Evolutionary conservation across 2,797 vertebrate species (phyloP).

Genomic region (Australoheros facetus): DNA sequence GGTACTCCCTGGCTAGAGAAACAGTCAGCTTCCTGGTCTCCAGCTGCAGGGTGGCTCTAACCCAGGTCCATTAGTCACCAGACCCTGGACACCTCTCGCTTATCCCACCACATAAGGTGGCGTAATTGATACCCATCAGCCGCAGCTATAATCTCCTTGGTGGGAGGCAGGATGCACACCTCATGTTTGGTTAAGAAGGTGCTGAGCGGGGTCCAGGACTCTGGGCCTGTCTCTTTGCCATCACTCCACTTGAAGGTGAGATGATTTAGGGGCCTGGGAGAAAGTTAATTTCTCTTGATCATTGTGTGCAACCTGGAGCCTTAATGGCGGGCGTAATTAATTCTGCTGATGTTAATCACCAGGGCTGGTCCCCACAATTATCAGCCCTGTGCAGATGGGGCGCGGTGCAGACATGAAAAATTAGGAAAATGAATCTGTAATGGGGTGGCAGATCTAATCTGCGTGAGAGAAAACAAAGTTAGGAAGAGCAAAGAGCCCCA

Average conservation of each 20-base stretch:
- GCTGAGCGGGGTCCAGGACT: constrained; percentile 78
- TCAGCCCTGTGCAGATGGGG: constrained; percentile 99
- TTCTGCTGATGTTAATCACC: constrained; percentile 99
- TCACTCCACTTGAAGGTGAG: constrained; percentile 99
- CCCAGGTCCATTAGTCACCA: constrained; percentile 79
- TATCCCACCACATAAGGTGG: constrained; percentile 78
- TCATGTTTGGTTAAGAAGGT: constrained; percentile 87
- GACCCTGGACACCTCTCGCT: constrained; percentile 71
- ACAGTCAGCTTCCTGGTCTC: constrained; percentile 62
- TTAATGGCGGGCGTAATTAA: constrained; percentile 99
- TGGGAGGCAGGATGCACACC: constrained; percentile 63
- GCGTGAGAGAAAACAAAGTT: constrained; percentile 99
- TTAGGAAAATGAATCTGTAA: constrained; percentile 99
- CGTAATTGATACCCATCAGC: constrained; percentile 80
- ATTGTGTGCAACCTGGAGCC: constrained; percentile 99
- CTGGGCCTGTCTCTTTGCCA: constrained; percentile 88
- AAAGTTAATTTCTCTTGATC: constrained; percentile 99
- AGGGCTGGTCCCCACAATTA: constrained; percentile 99
- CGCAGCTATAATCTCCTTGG: constrained; percentile 62
- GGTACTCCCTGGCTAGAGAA: constrained; percentile 68
- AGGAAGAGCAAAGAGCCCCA: constrained; percentile 90
- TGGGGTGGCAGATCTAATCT: constrained; percentile 99
- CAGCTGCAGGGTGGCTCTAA: constrained; percentile 68
- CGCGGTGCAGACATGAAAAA: constrained; percentile 99
- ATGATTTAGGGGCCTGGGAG: constrained; percentile 99